Conservation (phyloP, 1,140 invertebrate species). For the Eciton burchellii region DNA sequence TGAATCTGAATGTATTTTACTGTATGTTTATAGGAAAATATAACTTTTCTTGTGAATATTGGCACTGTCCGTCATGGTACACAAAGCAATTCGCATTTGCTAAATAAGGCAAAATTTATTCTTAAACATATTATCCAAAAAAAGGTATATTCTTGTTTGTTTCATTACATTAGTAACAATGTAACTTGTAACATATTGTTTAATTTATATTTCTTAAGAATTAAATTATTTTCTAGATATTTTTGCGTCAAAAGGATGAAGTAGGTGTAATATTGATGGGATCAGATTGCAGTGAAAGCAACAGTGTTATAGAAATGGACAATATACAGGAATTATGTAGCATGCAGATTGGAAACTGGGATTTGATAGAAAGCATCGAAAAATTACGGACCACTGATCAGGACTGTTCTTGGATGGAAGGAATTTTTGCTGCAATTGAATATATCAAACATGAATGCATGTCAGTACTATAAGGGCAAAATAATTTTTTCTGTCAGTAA, state of each 20-base stretch:
- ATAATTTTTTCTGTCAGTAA: neutral
- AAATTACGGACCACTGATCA: conserved; percentile 53
- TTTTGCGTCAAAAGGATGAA: conserved; percentile 75
- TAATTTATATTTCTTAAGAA: neutral
- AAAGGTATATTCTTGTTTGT: conserved; percentile 64
- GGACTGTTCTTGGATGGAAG: conserved; percentile 73
- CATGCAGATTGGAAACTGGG: conserved; percentile 71
- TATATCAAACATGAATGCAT: conserved; percentile 65
- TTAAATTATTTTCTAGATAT: conserved; percentile 67
- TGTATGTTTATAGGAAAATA: conserved; percentile 59
- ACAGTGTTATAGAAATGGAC: conserved; percentile 4
- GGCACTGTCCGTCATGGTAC: conserved; percentile 44
- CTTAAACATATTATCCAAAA: conserved; percentile 69
- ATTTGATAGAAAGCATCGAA: conserved; percentile 68
- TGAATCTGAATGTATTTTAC: conserved; percentile 17
- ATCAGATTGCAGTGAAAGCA: conserved; percentile 46
- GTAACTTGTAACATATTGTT: too few relatives aligned
- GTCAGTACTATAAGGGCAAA: conserved; percentile 49
- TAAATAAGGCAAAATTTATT: conserved; percentile 72
- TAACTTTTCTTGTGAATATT: conserved; percentile 68
- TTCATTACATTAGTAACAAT: neutral
- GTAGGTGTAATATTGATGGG: conserved; percentile 76
- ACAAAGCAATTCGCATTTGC: conserved; percentile 41
- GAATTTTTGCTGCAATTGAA: conserved; percentile 57
- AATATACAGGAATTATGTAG: conserved; percentile 38